These are phyloP conservation scores for Colistium nudipinnis DNA, from an alignment of 2,113 vertebrate genomes.

Conservation along the genomic window DNA sequence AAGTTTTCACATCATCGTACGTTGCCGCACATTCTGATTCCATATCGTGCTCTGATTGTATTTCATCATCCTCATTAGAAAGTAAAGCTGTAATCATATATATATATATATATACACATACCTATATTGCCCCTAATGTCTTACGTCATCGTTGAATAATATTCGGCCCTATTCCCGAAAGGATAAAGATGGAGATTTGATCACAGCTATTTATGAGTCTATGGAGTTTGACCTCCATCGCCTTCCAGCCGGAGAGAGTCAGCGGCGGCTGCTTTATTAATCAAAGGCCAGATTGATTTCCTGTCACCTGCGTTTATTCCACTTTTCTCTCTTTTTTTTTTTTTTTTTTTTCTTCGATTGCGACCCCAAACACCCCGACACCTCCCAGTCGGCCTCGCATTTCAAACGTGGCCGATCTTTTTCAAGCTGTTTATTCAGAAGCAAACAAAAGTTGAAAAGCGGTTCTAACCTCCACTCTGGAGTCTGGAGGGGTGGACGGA, in stretches of 20 bases:
- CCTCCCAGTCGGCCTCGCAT: conserved; percentile 14
- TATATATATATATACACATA: no score
- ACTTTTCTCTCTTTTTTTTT: neutral
- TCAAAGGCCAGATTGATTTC: conserved; percentile 44
- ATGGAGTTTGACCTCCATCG: conserved; percentile 37
- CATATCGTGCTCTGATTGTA: no score
- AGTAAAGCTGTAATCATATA: conserved; percentile 1
- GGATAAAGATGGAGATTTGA: conserved; percentile 35
- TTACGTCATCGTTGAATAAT: neutral
- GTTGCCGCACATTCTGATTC: no score
- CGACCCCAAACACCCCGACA: neutral
- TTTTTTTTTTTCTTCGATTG: neutral
- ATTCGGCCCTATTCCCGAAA: conserved; percentile 12
- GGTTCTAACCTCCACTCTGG: conserved; percentile 64
- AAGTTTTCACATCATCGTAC: no score
- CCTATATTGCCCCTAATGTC: conserved; percentile 2
- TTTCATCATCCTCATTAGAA: no score
- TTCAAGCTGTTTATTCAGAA: conserved; percentile 64
- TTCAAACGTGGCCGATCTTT: conserved; percentile 27
- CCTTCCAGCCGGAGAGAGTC: conserved; percentile 10
- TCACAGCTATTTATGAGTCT: conserved; percentile 27
- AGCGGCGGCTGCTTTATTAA: conserved; percentile 39
- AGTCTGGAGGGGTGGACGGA: conserved; percentile 67
- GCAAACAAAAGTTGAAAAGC: conserved; percentile 64
- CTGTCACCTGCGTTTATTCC: conserved; percentile 25